Conservation (phyloP, 2,797 vertebrate species). For the Luscinia luscinia region DNA sequence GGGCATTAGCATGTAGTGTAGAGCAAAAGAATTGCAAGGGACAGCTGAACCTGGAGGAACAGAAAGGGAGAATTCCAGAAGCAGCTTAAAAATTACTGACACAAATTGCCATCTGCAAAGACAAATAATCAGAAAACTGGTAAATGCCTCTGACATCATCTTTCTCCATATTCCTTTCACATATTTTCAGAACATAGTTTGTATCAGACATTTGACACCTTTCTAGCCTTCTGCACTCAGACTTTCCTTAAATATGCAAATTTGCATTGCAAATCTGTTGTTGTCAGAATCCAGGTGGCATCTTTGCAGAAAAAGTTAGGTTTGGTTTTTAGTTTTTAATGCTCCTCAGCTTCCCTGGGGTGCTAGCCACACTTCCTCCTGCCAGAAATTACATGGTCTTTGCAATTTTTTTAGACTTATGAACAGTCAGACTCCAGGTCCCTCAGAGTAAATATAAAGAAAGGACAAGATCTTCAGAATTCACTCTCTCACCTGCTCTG, state of each 20-base stretch:
- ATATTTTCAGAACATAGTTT: background rate
- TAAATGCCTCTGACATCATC: background rate
- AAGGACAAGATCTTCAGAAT: background rate
- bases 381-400: background rate
- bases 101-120: background rate
- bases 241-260: background rate
- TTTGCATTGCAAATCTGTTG: slow-evolving; percentile 5
- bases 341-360: background rate
- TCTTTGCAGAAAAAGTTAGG: background rate
- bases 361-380: background rate
- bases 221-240: background rate
- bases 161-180: background rate
- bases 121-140: background rate
- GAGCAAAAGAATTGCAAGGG: background rate
- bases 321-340: background rate
- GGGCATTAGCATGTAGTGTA: background rate
- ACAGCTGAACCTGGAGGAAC: background rate
- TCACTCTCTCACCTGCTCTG: background rate
- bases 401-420: background rate
- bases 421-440: background rate
- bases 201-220: background rate
- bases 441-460: background rate
- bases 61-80: background rate
- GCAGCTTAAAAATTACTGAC: background rate
- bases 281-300: background rate